phyloP scores from a whole-genome alignment of 2,888 invertebrate genomes.

The Noctuana brunneofusca region DNA sequence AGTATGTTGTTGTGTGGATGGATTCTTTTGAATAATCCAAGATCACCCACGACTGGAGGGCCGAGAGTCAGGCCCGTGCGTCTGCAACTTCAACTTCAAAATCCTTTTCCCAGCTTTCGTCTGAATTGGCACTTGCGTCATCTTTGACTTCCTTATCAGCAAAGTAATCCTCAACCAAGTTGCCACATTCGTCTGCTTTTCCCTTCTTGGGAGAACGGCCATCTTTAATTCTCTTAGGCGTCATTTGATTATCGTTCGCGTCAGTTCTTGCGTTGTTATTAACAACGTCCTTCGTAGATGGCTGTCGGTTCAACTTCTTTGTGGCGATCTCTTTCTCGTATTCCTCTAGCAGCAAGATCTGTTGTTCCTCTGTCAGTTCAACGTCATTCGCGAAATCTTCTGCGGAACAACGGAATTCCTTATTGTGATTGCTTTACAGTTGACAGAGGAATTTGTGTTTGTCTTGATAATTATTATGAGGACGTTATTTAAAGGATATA shows the following conservation, averaged over 20 bases:
- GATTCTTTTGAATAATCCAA: slow-evolving; percentile 37
- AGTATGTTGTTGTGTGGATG: background rate
- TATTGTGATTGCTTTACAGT: slow-evolving; percentile 1
- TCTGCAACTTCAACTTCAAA: slow-evolving; percentile 79
- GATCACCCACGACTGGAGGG: slow-evolving; percentile 47
- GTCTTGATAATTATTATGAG: background rate
- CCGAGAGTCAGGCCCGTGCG: slow-evolving; percentile 56
- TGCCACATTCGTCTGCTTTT: slow-evolving; percentile 74
- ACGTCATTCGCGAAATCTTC: slow-evolving; percentile 86
- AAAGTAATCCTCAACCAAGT: slow-evolving; percentile 81
- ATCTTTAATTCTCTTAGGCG: slow-evolving; percentile 53
- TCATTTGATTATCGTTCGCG: slow-evolving; percentile 47
- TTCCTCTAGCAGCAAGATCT: slow-evolving; percentile 85
- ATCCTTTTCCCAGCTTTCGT: slow-evolving; percentile 84
- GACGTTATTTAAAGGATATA: slow-evolving; percentile 7
- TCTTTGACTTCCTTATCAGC: slow-evolving; percentile 73
- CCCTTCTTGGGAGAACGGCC: slow-evolving; percentile 60
- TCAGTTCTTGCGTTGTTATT: slow-evolving; percentile 63
- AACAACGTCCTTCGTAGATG: slow-evolving; percentile 52
- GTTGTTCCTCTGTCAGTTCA: slow-evolving; percentile 88
- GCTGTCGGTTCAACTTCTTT: slow-evolving; percentile 59
- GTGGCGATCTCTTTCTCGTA: slow-evolving; percentile 85
- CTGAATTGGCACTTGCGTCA: slow-evolving; percentile 78
- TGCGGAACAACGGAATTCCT: slow-evolving; percentile 48
- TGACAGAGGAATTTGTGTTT: background rate